Percentiles rank a stretch among this genome's conserved stretches.
Conservation (phyloP, 2,888 invertebrate genomes). For the Lymantria monacha region DNA sequence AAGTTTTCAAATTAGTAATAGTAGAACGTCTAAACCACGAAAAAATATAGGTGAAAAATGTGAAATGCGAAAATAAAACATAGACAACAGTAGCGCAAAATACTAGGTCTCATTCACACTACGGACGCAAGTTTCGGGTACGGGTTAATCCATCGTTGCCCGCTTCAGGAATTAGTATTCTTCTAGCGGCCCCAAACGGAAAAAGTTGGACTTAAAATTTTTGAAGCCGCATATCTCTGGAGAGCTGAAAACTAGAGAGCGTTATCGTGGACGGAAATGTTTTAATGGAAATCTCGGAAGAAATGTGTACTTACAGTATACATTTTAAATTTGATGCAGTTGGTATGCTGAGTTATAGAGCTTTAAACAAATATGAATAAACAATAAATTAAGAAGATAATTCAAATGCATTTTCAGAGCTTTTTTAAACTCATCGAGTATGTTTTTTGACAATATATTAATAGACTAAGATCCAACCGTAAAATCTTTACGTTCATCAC, state of each 20-base stretch:
- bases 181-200: slow-evolving; percentile 39
- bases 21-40: too few species aligned
- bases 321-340: background rate
- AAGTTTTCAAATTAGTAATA: too few species aligned
- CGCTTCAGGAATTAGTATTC: slow-evolving; percentile 51
- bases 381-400: too few species aligned
- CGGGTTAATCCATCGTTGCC: slow-evolving; percentile 41
- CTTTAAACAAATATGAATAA: too few species aligned
- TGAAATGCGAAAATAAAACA: slow-evolving; percentile 22
- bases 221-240: slow-evolving; percentile 37
- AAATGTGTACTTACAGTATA: background rate
- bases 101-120: slow-evolving; percentile 33
- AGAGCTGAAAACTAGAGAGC: slow-evolving; percentile 19
- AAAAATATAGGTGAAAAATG: background rate
- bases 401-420: too few species aligned
- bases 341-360: slow-evolving; percentile 2
- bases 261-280: slow-evolving; percentile 15
- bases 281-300: slow-evolving; percentile 1
- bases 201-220: slow-evolving; percentile 48
- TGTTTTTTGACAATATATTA: too few species aligned
- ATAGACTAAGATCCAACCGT: too few species aligned
- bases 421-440: too few species aligned
- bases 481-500: too few species aligned
- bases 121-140: slow-evolving; percentile 32
- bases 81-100: slow-evolving; percentile 19